Evolutionary conservation across 1,140 invertebrate genomes (phyloP), one percentile per base, ranked within the genome.

Genomic region (Notospermus geniculatus): DNA sequence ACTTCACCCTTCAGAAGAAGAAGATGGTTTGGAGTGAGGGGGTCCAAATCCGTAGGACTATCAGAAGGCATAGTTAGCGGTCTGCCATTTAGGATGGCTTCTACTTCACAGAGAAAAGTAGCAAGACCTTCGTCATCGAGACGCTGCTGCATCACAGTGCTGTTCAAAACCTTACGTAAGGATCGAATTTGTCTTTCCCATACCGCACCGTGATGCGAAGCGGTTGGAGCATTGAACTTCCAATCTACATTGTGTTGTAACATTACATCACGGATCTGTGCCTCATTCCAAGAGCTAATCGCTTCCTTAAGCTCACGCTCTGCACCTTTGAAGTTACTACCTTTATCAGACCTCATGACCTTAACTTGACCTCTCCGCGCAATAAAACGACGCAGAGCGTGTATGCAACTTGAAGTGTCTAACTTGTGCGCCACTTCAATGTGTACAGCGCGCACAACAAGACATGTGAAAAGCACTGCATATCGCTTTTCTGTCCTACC

Each of bases 381-480:
- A 23, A 68, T 63, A 52, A 63, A 57, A 19, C 57, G 45, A 28
- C 62, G 25, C n/a, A 71, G 29, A 9, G 62, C 67, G 58, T 64
- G 62, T n/a, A 71, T 63, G 29, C 50, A 69, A 13, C 64, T 62
- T 43, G 64, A 64, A 13, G 67, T 64, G n/a, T 62, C 54, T 29
- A 69, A 22, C 22, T 55, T 54, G 25, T 59, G 19, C 1, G 63
- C 62, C 22, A 70, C 54, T 54, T 72, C 68, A n/a, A 72, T 36
- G 54, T 72, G 71, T 22, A 70, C 43, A 17, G 66, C 63, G 46
- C 63, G 27, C 53, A 29, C 30, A 13, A 61, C 15, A 11, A 69
- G 30, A 57, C 67, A 72, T 5, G 71, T 71, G 45, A 72, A 67
- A 1, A 72, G 60, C 0, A 67, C 43, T 30, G 67, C 69, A 62